Evolutionary conservation across 2,113 vertebrate genomes (phyloP).

Genomic region (Gracilinanus agilis): DNA sequence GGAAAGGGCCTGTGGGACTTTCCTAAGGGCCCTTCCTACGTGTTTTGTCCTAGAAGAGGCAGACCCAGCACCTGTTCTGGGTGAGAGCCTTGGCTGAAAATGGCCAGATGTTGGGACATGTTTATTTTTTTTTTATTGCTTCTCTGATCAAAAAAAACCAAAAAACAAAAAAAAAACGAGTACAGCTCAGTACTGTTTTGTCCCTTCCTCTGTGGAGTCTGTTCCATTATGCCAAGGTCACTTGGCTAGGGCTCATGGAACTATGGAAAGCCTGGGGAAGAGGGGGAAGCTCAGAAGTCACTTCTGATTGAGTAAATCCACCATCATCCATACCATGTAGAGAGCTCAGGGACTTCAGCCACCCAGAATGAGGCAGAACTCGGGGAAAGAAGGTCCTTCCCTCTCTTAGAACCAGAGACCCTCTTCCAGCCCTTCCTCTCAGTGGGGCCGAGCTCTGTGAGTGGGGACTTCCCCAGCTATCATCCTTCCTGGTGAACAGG

Average conservation of each 20-base stretch:
- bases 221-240: not conserved
- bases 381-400: not conserved
- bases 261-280: not conserved
- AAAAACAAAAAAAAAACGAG: no score
- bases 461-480: not conserved
- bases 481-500: not conserved
- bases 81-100: not conserved
- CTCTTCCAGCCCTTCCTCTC: not conserved
- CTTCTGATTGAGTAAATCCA: not conserved
- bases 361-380: not conserved
- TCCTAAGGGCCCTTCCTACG: not conserved
- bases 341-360: not conserved
- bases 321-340: no score
- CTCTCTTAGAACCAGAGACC: not conserved
- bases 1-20: not conserved
- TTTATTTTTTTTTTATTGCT: not conserved
- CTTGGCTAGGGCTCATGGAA: not conserved
- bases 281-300: not conserved
- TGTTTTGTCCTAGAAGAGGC: not conserved
- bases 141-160: not conserved
- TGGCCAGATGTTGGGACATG: not conserved
- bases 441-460: not conserved
- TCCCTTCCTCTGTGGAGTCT: not conserved
- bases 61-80: not conserved
- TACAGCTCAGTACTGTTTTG: not conserved